Conservation (phyloP, 2,113 vertebrate genomes). For the Pterocles gutturalis region DNA sequence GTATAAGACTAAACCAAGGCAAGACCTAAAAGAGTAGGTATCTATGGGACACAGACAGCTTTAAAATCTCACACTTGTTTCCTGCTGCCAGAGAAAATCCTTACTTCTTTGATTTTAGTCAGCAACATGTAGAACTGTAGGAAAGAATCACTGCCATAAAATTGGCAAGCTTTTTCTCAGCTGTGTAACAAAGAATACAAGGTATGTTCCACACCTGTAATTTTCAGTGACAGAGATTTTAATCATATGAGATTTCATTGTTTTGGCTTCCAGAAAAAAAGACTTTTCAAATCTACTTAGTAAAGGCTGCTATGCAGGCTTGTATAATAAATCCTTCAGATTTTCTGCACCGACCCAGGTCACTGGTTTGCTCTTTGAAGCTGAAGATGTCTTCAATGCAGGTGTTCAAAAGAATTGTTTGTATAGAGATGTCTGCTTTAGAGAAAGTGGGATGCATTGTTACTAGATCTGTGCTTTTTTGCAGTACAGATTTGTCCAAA, state of each 20-base stretch:
- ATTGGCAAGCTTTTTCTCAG: slow-evolving; percentile 1
- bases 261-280: slow-evolving; percentile 9
- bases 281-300: neutral
- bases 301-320: neutral
- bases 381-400: neutral
- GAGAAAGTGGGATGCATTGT: neutral
- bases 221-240: neutral
- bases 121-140: neutral
- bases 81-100: neutral
- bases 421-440: neutral
- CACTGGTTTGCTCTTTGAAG: slow-evolving; percentile 39
- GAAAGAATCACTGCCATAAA: slow-evolving; percentile 17
- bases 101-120: neutral
- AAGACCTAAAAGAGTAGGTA: neutral
- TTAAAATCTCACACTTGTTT: neutral
- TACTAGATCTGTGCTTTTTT: neutral
- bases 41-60: neutral
- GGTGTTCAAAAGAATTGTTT: neutral
- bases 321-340: slow-evolving; percentile 39
- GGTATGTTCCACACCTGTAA: slow-evolving; percentile 45
- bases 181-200: neutral
- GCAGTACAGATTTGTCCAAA: neutral
- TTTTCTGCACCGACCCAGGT: neutral
- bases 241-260: neutral
- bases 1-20: neutral